phyloP scores from a whole-genome alignment of 1,140 invertebrate genomes.

The Aethina tumida region DNA sequence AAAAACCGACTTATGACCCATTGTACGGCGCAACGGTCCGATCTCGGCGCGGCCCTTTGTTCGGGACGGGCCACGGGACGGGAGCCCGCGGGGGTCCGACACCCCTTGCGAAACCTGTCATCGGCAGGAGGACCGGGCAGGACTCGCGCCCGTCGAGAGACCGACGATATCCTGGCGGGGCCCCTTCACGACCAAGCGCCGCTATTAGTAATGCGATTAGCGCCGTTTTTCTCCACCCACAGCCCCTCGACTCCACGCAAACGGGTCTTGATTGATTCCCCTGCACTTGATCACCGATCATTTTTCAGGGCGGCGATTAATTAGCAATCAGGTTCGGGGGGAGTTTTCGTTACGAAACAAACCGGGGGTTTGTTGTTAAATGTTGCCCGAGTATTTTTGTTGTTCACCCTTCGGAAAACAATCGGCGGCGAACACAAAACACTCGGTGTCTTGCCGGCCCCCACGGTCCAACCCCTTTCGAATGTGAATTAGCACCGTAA shows the following conservation, averaged over 20 bases:
- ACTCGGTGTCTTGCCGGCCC: too few relatives aligned
- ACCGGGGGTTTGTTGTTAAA: too few relatives aligned
- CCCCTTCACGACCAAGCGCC: conserved; percentile 13
- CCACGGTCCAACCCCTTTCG: too few relatives aligned
- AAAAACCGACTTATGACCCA: conserved; percentile 5
- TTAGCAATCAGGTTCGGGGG: too few relatives aligned
- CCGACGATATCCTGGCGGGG: conserved; percentile 21
- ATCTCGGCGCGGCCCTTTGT: conserved; percentile 12
- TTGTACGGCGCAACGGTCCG: conserved; percentile 16
- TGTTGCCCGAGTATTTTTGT: too few relatives aligned
- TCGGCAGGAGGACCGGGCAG: conserved; percentile 22
- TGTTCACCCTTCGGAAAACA: too few relatives aligned
- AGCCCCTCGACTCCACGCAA: too few relatives aligned
- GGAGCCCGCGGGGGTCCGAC: conserved; percentile 17
- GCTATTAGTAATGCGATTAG: conserved; percentile 27
- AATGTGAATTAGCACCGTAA: too few relatives aligned
- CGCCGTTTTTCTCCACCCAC: conserved; percentile 27
- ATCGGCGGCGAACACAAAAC: too few relatives aligned
- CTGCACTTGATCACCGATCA: too few relatives aligned
- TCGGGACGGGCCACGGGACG: conserved; percentile 13
- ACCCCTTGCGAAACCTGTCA: conserved; percentile 25
- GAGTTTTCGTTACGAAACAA: too few relatives aligned
- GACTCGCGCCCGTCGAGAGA: conserved; percentile 17
- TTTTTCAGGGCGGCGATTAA: too few relatives aligned
- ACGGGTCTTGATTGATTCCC: conserved; percentile 24